Evolutionary conservation across 2,113 vertebrate genomes (phyloP).

Genomic region (Colossoma macropomum): DNA sequence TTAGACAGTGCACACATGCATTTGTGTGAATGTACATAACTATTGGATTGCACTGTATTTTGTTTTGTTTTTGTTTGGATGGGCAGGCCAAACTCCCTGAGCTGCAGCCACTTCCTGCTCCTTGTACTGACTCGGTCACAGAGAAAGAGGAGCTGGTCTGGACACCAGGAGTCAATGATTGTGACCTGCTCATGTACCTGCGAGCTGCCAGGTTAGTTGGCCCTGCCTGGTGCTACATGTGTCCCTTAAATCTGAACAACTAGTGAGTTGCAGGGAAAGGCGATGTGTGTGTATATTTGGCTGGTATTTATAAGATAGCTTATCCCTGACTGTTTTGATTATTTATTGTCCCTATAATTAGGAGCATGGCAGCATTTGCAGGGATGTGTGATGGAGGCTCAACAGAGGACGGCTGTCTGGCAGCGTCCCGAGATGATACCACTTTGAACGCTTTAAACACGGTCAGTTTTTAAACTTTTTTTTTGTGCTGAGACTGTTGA

Average conservation of each 20-base stretch:
- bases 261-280: background rate
- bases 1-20: background rate
- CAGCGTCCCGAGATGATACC: conserved; percentile 95
- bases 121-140: conserved; percentile 82
- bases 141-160: conserved; percentile 95
- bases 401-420: conserved; percentile 95
- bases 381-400: conserved; percentile 99
- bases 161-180: conserved; percentile 97
- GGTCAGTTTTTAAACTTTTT: conserved; percentile 72
- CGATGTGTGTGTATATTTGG: background rate
- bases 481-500: background rate
- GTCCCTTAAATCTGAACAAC: background rate
- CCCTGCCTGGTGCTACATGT: background rate
- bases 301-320: background rate
- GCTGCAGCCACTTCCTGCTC: conserved; percentile 85
- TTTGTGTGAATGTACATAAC: conserved; percentile 1
- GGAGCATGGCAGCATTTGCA: conserved; percentile 99
- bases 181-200: conserved; percentile 98
- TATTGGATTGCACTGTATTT: background rate
- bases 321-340: background rate
- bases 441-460: conserved; percentile 98
- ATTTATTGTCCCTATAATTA: conserved; percentile 59
- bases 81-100: conserved; percentile 94
- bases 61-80: background rate
- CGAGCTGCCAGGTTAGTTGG: conserved; percentile 90